Conservation (phyloP, 1,140 invertebrate species). For the Trissolcus basalis region DNA sequence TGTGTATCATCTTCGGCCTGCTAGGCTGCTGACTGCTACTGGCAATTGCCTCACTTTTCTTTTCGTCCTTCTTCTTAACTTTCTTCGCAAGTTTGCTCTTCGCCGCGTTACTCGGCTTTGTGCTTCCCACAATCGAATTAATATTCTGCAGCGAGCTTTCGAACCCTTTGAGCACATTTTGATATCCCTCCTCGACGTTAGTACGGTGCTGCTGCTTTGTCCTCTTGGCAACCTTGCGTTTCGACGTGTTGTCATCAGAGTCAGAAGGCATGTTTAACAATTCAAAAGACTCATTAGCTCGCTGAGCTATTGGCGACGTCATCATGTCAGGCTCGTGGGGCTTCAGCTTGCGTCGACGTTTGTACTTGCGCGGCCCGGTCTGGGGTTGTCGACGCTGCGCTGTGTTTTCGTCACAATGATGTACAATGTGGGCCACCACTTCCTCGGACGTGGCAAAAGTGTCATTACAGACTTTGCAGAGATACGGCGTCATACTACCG, state of each 20-base stretch:
- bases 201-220: slow-evolving; percentile 71
- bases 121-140: slow-evolving; percentile 75
- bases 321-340: slow-evolving; percentile 75
- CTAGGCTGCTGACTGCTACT: slow-evolving; percentile 67
- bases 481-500: slow-evolving; percentile 78
- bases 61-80: slow-evolving; percentile 68
- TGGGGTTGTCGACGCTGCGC: slow-evolving; percentile 85
- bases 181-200: slow-evolving; percentile 74
- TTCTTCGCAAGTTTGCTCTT: slow-evolving; percentile 69
- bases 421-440: slow-evolving; percentile 86
- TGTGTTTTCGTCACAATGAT: slow-evolving; percentile 89
- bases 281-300: slow-evolving; percentile 72
- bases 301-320: slow-evolving; percentile 61
- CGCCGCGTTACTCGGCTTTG: slow-evolving; percentile 68
- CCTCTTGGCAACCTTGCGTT: slow-evolving; percentile 69
- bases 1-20: slow-evolving; percentile 85
- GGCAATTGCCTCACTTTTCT: slow-evolving; percentile 66
- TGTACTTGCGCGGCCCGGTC: slow-evolving; percentile 86
- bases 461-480: slow-evolving; percentile 85
- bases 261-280: slow-evolving; percentile 70
- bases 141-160: slow-evolving; percentile 78
- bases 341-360: slow-evolving; percentile 84
- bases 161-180: slow-evolving; percentile 75
- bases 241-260: slow-evolving; percentile 74
- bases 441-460: slow-evolving; percentile 83